A percentile compares a stretch with the other conserved stretches of the same genome.
Conservation (phyloP, 2,113 vertebrate species). For the Meleagris gallopavo region DNA sequence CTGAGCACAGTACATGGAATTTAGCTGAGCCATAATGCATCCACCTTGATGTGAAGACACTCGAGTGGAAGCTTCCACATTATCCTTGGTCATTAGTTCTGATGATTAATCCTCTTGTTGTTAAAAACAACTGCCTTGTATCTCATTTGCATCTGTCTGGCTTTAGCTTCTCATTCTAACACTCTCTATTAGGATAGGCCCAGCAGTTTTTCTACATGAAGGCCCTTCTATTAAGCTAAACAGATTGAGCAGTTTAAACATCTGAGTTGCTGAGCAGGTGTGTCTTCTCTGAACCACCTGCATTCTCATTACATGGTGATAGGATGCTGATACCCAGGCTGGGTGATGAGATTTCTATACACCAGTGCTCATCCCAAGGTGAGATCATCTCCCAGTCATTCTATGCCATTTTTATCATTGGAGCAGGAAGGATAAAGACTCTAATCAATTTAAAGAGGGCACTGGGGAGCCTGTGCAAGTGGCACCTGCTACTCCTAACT, state of each 20-base stretch:
- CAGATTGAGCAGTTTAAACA: not conserved
- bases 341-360: not conserved
- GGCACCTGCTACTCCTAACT: not conserved
- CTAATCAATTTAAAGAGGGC: not conserved
- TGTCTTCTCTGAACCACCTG: accelerated
- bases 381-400: not conserved
- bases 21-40: not conserved
- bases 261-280: not conserved
- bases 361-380: not conserved
- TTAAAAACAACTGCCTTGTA: not conserved
- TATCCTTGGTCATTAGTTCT: not conserved
- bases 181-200: not conserved
- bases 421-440: not conserved
- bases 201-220: not conserved
- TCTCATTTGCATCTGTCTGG: not conserved
- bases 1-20: not conserved
- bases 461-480: accelerated
- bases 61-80: accelerated
- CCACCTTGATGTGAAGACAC: not conserved
- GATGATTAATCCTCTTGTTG: not conserved
- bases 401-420: not conserved
- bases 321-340: not conserved
- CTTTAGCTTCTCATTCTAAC: not conserved
- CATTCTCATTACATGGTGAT: accelerated
- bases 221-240: not conserved